These are phyloP conservation scores for Sorex maritimensis DNA, from an alignment of 2,797 vertebrate genomes.

Conservation along the genomic window DNA sequence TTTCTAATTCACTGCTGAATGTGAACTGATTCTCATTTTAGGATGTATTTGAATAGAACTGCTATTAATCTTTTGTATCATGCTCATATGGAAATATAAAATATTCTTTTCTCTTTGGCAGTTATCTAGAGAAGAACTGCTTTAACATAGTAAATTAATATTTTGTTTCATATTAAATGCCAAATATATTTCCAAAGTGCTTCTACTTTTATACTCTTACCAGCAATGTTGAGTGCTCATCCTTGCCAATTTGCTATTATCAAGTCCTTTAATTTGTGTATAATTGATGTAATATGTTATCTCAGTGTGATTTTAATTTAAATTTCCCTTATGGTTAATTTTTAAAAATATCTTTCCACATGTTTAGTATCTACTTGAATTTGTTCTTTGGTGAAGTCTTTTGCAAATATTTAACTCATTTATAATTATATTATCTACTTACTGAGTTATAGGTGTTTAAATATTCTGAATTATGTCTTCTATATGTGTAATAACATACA, in stretches of 20 bases:
- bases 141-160: background rate
- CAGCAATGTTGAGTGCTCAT: background rate
- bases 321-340: background rate
- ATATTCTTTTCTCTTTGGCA: background rate
- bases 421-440: background rate
- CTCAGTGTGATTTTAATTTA: background rate
- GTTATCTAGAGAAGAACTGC: background rate
- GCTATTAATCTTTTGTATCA: background rate
- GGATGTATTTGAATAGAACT: background rate
- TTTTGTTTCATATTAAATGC: background rate
- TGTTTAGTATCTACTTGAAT: no score
- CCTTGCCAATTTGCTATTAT: slow-evolving; percentile 14
- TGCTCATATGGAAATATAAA: background rate
- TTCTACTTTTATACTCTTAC: background rate
- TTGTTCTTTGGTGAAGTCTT: no score
- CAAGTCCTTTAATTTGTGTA: background rate
- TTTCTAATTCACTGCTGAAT: background rate
- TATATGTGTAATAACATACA: background rate
- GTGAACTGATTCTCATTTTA: background rate
- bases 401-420: background rate
- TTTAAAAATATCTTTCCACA: background rate
- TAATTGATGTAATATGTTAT: background rate
- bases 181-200: background rate
- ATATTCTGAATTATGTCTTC: background rate
- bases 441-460: background rate